Percentiles rank a stretch among this genome's conserved stretches.
phyloP scores from a whole-genome alignment of 2,888 invertebrate genomes.

The Nemoura dubitans region DNA sequence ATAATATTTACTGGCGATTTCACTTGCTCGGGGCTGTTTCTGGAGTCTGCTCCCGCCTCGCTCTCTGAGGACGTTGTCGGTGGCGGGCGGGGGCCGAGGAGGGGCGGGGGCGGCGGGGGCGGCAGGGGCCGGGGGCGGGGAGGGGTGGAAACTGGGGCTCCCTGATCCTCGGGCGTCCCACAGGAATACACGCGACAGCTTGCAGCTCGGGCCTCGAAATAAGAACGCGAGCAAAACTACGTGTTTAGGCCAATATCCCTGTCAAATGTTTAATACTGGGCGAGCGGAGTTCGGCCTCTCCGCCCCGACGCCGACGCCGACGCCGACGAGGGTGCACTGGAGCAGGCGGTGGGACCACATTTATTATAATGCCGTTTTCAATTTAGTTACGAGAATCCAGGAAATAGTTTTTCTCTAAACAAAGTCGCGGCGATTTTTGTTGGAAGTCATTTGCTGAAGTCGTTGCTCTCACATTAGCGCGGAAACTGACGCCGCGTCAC shows the following conservation, averaged over 20 bases:
- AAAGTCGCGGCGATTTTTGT: not conserved
- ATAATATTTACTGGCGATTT: slow-evolving; percentile 7
- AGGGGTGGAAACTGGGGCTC: not conserved
- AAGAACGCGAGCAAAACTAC: not conserved
- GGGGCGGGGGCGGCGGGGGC: not conserved
- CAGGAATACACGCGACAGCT: slow-evolving; percentile 12
- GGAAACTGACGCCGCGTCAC: not conserved
- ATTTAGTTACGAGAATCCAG: not conserved
- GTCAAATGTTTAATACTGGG: not conserved
- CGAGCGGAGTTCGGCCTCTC: not conserved
- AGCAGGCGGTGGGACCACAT: not conserved
- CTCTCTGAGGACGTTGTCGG: not conserved
- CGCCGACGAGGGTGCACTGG: not conserved
- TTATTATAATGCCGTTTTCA: not conserved
- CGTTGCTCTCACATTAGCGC: not conserved
- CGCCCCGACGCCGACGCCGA: not conserved
- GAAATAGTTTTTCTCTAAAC: not conserved
- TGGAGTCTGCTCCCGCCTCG: not conserved
- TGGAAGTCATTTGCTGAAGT: not conserved
- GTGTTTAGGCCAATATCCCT: slow-evolving; percentile 7
- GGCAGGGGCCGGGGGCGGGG: not conserved
- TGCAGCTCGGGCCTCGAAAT: slow-evolving; percentile 5
- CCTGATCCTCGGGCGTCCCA: not conserved
- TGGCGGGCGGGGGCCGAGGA: not conserved
- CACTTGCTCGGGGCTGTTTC: not conserved